Evolutionary conservation across 2,113 vertebrate genomes (phyloP).

Genomic region (Chitala chitala): DNA sequence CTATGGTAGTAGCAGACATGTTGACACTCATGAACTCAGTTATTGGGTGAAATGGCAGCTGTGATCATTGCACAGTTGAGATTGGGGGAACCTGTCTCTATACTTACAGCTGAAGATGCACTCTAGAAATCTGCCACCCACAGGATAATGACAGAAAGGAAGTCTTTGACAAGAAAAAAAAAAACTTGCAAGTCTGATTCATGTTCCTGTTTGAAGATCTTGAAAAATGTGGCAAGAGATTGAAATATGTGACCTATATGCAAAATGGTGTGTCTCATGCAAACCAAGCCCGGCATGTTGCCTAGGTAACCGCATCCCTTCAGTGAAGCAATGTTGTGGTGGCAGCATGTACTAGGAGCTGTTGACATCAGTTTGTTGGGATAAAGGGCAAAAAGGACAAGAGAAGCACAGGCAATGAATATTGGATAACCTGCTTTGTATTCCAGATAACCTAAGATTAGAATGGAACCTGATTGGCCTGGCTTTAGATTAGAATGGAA

Average conservation of each 20-base stretch:
- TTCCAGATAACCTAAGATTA: neutral
- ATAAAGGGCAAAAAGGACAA: constrained; percentile 10
- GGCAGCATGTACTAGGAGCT: neutral
- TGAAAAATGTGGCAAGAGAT: neutral
- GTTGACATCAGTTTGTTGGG: constrained; percentile 7
- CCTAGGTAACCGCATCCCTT: neutral
- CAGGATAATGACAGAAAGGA: no score
- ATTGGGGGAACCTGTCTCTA: no score
- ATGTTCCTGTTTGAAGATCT: no score
- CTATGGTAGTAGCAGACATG: no score
- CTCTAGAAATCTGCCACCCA: no score
- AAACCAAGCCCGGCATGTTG: neutral
- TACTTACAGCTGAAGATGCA: no score
- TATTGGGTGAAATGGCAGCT: no score
- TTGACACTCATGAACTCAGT: no score
- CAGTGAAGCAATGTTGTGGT: neutral
- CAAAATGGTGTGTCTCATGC: neutral
- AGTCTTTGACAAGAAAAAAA: neutral
- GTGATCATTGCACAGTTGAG: no score
- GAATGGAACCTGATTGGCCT: neutral
- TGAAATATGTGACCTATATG: neutral
- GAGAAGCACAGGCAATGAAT: neutral
- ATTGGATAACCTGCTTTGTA: neutral
- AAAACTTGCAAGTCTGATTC: neutral
- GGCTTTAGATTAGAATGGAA: no score